These are phyloP conservation scores for Melanogrammus aeglefinus DNA, from an alignment of 2,797 vertebrate species.

Conservation along the genomic window DNA sequence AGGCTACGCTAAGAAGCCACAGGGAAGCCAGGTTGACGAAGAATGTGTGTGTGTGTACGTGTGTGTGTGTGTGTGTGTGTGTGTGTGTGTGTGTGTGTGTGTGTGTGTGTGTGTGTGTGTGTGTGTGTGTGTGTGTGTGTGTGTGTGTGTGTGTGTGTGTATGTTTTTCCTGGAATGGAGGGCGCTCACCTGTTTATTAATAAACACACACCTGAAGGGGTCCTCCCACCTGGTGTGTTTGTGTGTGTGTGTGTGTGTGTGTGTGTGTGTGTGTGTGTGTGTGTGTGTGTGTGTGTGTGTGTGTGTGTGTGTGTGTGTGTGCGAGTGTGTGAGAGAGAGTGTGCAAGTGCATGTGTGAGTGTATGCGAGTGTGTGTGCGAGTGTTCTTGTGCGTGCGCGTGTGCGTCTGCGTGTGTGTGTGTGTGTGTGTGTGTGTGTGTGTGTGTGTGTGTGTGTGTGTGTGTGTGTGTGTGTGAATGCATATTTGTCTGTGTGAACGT, in stretches of 20 bases:
- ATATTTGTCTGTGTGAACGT: not conserved
- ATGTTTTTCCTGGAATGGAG: slow-evolving; percentile 11
- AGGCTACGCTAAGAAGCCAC: slow-evolving; percentile 31
- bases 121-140: slow-evolving; percentile 7
- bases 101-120: slow-evolving; percentile 1
- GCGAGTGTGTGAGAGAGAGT: too few relatives aligned
- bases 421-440: not conserved
- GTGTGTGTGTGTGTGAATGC: not conserved
- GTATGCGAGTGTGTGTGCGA: too few relatives aligned
- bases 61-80: not conserved
- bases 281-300: too few relatives aligned
- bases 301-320: too few relatives aligned
- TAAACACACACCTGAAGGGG: slow-evolving; percentile 5
- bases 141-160: not conserved
- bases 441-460: not conserved
- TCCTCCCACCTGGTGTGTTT: slow-evolving; percentile 32
- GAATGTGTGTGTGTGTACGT: not conserved
- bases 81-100: not conserved
- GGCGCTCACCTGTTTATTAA: slow-evolving; percentile 8
- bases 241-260: too few relatives aligned
- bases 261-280: too few relatives aligned
- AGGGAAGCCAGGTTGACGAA: slow-evolving; percentile 29
- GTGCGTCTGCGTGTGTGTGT: too few relatives aligned
- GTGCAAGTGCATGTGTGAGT: too few relatives aligned
- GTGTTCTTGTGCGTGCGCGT: too few relatives aligned